Evolutionary conservation across 2,797 vertebrate species (phyloP).

Genomic region (Paguma larvata): DNA sequence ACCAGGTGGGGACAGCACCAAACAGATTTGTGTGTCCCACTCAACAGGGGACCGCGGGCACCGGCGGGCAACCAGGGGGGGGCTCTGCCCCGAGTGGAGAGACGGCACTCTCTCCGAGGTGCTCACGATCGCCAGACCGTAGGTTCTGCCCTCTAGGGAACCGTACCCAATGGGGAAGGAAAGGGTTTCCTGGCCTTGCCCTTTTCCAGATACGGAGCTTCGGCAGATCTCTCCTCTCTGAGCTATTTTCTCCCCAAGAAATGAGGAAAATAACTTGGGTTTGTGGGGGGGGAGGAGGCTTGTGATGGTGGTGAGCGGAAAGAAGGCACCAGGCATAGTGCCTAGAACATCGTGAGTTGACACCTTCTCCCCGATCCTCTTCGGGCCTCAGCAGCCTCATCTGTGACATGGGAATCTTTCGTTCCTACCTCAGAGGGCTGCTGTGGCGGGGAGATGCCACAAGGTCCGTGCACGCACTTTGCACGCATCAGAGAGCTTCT

Average conservation of each 20-base stretch:
- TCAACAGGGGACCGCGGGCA: accelerated
- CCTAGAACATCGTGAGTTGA: neutral
- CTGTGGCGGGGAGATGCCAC: neutral
- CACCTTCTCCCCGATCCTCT: neutral
- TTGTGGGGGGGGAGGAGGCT: neutral
- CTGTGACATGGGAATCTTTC: neutral
- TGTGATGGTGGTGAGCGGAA: neutral
- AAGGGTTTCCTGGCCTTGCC: neutral
- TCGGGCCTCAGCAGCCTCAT: neutral
- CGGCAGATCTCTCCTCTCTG: neutral
- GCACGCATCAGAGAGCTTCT: neutral
- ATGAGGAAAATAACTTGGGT: neutral
- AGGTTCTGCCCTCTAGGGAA: neutral
- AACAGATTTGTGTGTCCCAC: neutral
- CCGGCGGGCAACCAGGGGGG: accelerated
- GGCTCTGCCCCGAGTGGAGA: neutral
- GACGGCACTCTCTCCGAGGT: neutral
- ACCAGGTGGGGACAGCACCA: neutral
- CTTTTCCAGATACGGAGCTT: neutral
- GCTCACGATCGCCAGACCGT: accelerated
- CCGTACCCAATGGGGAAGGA: neutral
- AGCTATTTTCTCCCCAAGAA: neutral
- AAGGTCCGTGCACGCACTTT: neutral
- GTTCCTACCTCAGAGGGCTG: neutral
- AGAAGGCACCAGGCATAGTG: accelerated